Base-by-base conservation (phyloP, 2,888 invertebrate genomes). In the Trimorus sp. region DNA sequence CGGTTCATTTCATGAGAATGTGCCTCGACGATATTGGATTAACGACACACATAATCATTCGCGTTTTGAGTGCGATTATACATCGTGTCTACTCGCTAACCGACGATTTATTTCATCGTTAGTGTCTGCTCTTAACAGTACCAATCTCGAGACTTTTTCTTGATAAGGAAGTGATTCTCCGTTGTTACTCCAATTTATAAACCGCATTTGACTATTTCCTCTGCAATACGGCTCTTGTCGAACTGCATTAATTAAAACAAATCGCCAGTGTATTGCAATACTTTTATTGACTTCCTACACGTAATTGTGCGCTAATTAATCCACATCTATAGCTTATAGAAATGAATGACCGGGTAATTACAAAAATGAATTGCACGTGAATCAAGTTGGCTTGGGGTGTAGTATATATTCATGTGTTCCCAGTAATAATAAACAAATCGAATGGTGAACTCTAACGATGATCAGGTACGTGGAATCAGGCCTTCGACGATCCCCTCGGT, bases 391-490 rank as follows among this genome's bases (percentile, higher is more conserved):
- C 69, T 16, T 38, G 69, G 63, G 74, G 26, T 75, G 68, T 42
- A 40, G 69, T 60, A 66, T 62, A 70, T 70, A 75, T 79, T 74
- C 71, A 75, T 70, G 59, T 51, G 71, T 82, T 82, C 75, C 36
- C 26, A 58, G 79, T 82, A 82, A 79, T 82, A 79, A 79, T 75
- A 79, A 79, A 82, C 76, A 79, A 82, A 82, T 82, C 78, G 70
- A 79, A 79, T 37, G 63, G 73, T 69, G 62, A 54, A 74, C 73
- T 83, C 82, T 84, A 82, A 84, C 79, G 84, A 85, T 83, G 83
- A 78, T 59, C 81, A 80, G 80, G 78, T 83, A 83, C 83, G 77
- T 60, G 83, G 79, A 83, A 84, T 80, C 83, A 77, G 69, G 68
- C 76, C 79, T 76, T 76, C 77, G 73, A 54, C 77, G 80, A 69